Evolutionary conservation across 37 sponge, comb jelly and placozoan species (phyloP), one percentile per base, ranked within the genome.

Genomic region (Petrosia ficiformis): DNA sequence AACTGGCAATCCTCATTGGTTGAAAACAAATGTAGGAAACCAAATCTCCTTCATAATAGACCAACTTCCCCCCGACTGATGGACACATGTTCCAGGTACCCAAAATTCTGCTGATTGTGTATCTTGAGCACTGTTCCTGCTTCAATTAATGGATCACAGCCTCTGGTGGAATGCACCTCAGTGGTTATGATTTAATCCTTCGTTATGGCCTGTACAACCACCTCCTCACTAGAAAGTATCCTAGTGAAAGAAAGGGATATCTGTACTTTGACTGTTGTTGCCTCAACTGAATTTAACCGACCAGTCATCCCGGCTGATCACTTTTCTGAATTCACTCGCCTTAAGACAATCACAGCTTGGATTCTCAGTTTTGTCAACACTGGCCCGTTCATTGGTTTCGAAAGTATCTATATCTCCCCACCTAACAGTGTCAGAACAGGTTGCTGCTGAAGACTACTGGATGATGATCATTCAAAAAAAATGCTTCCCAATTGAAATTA

Each of bases 21-120:
- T 48, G 64, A 77, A 77, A 58, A 41, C 78, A n/a, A 70, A 59
- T 59, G 80, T 79, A 26, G 71, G 80, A 26, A 79, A 79, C 36
- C 71, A 71, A 59, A 42, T 79, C 2, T 69, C 66, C 10, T 29
- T 41, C 56, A 77, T 77, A 11, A 21, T 77, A 30, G 68, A 67
- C 44, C 33, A 16, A 28, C 65, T 77, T 16, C 78, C 68, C 42
- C 79, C 79, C 19, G 61, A 44, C 25, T 38, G 60, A 37, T 68
- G 70, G 70, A 69, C 14, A 4, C 71, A 69, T 54, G 71, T 79
- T 34, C 39, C 44, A 21, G 71, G 79, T 34, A 28, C n/a, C 5
- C 36, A 80, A 4, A 80, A 80, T 39, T 73, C 81, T 26, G 73
- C 73, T 35, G 81, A 80, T 36, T 72, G 72, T 60, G 73, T 66